Conservation (phyloP, 37 sponge, comb jelly and placozoan species). For the Halichondria panicea region DNA sequence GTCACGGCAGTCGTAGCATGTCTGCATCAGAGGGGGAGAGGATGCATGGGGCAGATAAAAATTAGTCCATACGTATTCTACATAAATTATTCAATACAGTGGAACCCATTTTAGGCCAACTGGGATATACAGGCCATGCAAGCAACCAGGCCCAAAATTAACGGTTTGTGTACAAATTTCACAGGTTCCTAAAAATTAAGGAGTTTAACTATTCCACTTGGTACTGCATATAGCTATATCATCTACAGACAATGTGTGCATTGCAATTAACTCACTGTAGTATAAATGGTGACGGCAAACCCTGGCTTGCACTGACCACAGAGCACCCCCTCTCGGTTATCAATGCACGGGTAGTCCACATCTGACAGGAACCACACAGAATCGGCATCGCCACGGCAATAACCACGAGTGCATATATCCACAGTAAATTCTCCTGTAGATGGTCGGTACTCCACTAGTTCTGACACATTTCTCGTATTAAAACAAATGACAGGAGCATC, state of each 20-base stretch:
- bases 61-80: not conserved
- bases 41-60: not conserved
- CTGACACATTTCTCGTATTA: constrained; percentile 7
- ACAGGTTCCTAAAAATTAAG: too few species aligned
- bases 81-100: too few species aligned
- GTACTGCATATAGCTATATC: too few species aligned
- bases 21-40: constrained; percentile 9
- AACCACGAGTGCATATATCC: constrained; percentile 59
- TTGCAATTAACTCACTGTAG: constrained; percentile 67
- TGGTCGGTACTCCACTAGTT: constrained; percentile 24
- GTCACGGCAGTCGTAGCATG: constrained; percentile 53
- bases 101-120: too few species aligned
- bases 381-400: constrained; percentile 32
- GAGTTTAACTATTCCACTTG: too few species aligned
- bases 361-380: constrained; percentile 45
- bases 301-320: constrained; percentile 84
- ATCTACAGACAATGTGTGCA: too few species aligned
- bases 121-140: too few species aligned
- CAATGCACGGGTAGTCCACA: constrained; percentile 58
- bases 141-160: too few species aligned
- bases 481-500: constrained; percentile 67
- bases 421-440: constrained; percentile 29
- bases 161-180: too few species aligned
- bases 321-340: constrained; percentile 63
- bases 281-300: constrained; percentile 62